phyloP scores from a whole-genome alignment of 30 jellyfish, hydroid and myxozoan genomes.

The Sanderia malayensis region DNA sequence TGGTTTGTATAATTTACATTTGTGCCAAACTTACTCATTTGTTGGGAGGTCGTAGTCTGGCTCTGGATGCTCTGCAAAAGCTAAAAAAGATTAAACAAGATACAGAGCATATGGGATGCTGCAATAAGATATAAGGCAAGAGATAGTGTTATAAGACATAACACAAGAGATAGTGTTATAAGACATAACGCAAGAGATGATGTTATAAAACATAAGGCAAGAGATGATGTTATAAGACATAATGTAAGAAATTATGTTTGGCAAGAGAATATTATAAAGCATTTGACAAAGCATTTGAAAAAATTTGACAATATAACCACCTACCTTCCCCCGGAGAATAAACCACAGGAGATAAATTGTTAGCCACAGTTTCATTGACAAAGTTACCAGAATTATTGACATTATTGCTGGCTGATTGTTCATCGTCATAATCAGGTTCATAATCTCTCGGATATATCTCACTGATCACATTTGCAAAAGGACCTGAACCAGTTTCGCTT shows the following conservation, averaged over 20 bases:
- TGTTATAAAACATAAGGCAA: too few relatives aligned
- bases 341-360: neutral
- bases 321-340: neutral
- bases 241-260: too few relatives aligned
- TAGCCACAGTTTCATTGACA: neutral
- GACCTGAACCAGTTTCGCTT: neutral
- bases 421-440: constrained; percentile 60
- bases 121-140: too few relatives aligned
- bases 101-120: too few relatives aligned
- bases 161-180: too few relatives aligned
- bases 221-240: too few relatives aligned
- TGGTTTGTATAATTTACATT: too few relatives aligned
- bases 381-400: neutral
- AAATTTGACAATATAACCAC: too few relatives aligned
- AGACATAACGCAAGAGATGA: too few relatives aligned
- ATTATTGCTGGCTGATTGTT: neutral
- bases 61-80: constrained; percentile 41
- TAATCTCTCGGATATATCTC: constrained; percentile 83
- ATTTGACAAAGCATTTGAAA: too few relatives aligned
- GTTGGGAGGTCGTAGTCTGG: constrained; percentile 41
- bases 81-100: constrained; percentile 14
- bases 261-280: too few relatives aligned
- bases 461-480: constrained; percentile 39
- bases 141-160: too few relatives aligned
- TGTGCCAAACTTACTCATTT: constrained; percentile 8